phyloP scores from a whole-genome alignment of 2,797 vertebrate genomes.

The Rhinatrema bivittatum region DNA sequence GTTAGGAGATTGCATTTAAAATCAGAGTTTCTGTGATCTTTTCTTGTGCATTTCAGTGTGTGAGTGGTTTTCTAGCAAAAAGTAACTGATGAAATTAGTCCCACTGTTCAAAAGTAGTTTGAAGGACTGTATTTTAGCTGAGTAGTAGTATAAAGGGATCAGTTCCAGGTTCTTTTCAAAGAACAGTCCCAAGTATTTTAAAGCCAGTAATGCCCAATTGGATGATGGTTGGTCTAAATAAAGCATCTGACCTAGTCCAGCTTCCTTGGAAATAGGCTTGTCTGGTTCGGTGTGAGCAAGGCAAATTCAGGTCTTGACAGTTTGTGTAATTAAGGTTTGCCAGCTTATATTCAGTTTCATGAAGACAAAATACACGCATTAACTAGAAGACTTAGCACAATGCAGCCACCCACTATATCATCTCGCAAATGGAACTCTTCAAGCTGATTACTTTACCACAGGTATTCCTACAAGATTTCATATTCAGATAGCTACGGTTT shows the following conservation, averaged over 20 bases:
- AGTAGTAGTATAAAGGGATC: too few species aligned
- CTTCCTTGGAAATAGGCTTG: constrained; percentile 15
- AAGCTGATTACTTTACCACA: constrained; percentile 40
- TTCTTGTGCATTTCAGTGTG: too few species aligned
- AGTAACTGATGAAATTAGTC: too few species aligned
- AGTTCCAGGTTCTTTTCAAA: too few species aligned
- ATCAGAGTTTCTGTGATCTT: too few species aligned
- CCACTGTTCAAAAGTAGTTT: too few species aligned
- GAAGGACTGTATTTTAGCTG: too few species aligned
- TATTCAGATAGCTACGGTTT: constrained; percentile 35
- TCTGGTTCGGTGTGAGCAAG: constrained; percentile 3
- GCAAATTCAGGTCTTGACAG: constrained; percentile 43
- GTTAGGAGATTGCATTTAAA: too few species aligned
- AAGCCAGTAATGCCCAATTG: too few species aligned
- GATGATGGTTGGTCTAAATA: too few species aligned
- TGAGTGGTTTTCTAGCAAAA: too few species aligned
- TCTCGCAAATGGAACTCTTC: constrained; percentile 31
- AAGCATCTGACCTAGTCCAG: constrained; percentile 17
- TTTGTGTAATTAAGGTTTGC: constrained; percentile 33
- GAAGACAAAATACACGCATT: constrained; percentile 37
- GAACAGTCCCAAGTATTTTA: too few species aligned
- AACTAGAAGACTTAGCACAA: constrained; percentile 25
- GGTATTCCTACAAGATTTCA: constrained; percentile 40
- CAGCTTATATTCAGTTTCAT: constrained; percentile 37
- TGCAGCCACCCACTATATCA: constrained; percentile 30